Percentiles rank a stretch among this genome's conserved stretches.
Conservation (phyloP, 2,113 vertebrate genomes). For the Carettochelys insculpta region DNA sequence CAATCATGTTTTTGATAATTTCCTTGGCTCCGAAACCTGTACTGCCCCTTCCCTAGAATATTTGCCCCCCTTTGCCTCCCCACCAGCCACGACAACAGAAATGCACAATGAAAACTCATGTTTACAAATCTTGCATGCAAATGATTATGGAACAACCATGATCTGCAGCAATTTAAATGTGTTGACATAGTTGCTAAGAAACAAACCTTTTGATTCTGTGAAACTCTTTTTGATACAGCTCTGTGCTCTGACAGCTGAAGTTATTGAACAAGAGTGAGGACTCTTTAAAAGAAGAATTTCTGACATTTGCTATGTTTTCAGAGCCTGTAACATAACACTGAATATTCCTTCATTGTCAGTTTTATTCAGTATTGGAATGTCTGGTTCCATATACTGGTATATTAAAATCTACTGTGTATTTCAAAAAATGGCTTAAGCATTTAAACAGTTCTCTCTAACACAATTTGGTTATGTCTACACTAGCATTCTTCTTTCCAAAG, state of each 20-base stretch:
- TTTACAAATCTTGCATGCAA: conserved; percentile 75
- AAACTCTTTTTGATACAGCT: conserved; percentile 70
- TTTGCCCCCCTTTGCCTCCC: conserved; percentile 49
- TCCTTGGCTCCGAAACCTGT: neutral
- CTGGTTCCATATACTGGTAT: conserved; percentile 39
- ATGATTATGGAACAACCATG: conserved; percentile 47
- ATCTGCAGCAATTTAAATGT: conserved; percentile 71
- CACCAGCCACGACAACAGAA: conserved; percentile 52
- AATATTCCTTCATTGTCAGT: conserved; percentile 71
- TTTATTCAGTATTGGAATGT: conserved; percentile 43
- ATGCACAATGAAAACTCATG: conserved; percentile 62
- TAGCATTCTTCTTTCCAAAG: too few species aligned
- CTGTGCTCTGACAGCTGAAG: conserved; percentile 68
- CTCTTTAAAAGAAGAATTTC: conserved; percentile 68
- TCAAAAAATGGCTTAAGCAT: conserved; percentile 49
- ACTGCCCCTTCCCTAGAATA: conserved; percentile 13
- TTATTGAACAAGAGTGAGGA: conserved; percentile 75
- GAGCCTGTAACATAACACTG: conserved; percentile 65
- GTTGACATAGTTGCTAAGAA: conserved; percentile 75
- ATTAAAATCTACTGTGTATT: conserved; percentile 54
- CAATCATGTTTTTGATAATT: neutral
- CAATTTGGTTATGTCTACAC: too few species aligned
- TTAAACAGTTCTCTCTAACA: conserved; percentile 34
- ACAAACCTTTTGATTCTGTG: conserved; percentile 70
- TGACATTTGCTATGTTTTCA: conserved; percentile 74